Percentiles rank a stretch among this genome's conserved stretches.
These are phyloP conservation scores for Cabera pusaria DNA, from an alignment of 2,888 invertebrate genomes.

Conservation along the genomic window DNA sequence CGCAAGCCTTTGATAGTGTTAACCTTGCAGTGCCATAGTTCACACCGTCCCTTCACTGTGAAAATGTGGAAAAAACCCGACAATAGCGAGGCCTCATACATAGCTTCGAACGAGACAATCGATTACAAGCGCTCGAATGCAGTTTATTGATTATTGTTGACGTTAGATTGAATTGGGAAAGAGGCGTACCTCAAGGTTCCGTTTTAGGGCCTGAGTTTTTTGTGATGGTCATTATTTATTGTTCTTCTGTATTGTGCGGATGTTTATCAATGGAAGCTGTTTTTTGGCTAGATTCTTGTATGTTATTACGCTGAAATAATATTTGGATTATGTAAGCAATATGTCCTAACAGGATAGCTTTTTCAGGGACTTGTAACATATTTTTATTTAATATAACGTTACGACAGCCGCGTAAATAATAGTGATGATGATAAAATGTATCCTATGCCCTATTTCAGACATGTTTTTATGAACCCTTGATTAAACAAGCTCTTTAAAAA, in stretches of 20 bases:
- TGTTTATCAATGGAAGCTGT: conserved; percentile 1
- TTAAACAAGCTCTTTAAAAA: too few relatives aligned
- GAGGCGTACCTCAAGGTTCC: conserved; percentile 57
- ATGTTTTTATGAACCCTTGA: too few relatives aligned
- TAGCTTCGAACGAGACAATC: conserved; percentile 73
- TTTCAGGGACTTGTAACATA: too few relatives aligned
- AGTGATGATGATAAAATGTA: too few relatives aligned
- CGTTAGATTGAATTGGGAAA: conserved; percentile 67
- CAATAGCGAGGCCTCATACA: conserved; percentile 71
- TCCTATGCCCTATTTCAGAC: too few relatives aligned
- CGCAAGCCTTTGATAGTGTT: conserved; percentile 67
- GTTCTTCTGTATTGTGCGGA: conserved; percentile 17
- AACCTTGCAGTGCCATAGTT: conserved; percentile 75
- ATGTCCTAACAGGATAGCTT: too few relatives aligned
- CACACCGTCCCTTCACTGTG: conserved; percentile 81
- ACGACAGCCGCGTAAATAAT: too few relatives aligned
- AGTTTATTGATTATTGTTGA: conserved; percentile 78
- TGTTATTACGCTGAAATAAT: too few relatives aligned
- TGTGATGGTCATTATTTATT: conserved; percentile 33
- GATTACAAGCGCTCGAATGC: conserved; percentile 71
- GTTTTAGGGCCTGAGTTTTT: conserved; percentile 44
- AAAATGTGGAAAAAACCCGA: conserved; percentile 76
- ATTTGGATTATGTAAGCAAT: too few relatives aligned
- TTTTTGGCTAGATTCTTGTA: too few relatives aligned
- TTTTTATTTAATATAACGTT: too few relatives aligned